Evolutionary conservation across 1,140 invertebrate species (phyloP).

Genomic region (Babylonia areolata): DNA sequence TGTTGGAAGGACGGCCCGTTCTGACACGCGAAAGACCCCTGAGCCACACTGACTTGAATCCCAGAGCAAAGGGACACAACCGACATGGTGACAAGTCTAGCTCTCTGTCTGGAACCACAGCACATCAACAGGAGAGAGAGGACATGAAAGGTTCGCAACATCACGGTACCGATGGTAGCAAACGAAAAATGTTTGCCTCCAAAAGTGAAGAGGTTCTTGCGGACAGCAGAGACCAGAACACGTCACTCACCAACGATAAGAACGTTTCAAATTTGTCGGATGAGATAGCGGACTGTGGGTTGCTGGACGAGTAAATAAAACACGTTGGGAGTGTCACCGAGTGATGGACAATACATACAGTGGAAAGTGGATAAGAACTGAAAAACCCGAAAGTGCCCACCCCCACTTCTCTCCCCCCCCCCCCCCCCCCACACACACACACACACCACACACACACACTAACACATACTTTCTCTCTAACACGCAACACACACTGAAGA

Average conservation of each 20-base stretch:
- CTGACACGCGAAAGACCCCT: conserved; percentile 30
- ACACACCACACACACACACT: no score
- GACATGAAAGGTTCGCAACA: background rate
- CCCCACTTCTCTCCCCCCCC: no score
- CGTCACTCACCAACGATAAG: background rate
- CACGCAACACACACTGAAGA: no score
- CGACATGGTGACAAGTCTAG: background rate
- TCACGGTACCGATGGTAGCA: background rate
- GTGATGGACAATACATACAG: background rate
- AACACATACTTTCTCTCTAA: no score
- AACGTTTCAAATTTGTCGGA: background rate
- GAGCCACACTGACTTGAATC: conserved; percentile 16
- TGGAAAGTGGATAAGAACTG: background rate
- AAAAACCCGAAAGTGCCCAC: no score
- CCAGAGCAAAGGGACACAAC: background rate
- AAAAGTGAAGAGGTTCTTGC: background rate
- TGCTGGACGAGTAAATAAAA: background rate
- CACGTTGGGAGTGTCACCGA: background rate
- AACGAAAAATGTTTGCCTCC: background rate
- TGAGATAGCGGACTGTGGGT: background rate
- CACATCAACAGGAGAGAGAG: no score
- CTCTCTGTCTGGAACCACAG: background rate
- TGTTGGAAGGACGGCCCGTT: conserved; percentile 23
- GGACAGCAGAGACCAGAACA: background rate
- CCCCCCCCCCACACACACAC: no score